phyloP scores from a whole-genome alignment of 2,888 invertebrate species.

The Clistopyga incitator region DNA sequence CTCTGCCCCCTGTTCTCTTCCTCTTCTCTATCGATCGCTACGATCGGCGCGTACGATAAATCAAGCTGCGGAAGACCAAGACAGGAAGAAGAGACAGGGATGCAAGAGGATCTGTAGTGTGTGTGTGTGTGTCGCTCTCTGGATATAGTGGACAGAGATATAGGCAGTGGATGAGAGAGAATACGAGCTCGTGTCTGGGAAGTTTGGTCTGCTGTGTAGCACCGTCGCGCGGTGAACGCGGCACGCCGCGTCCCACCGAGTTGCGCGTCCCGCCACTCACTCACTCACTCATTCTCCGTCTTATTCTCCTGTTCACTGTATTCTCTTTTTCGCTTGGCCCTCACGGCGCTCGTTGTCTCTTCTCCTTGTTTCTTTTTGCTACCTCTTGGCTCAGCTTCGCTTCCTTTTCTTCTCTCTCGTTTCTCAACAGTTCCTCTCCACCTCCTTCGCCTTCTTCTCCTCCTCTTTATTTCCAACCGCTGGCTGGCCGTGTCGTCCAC shows the following conservation, averaged over 20 bases:
- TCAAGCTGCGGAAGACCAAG: constrained; percentile 63
- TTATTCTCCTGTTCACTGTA: constrained; percentile 60
- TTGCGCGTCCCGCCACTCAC: constrained; percentile 53
- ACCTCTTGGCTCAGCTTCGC: constrained; percentile 42
- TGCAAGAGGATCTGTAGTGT: constrained; percentile 42
- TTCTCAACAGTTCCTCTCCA: constrained; percentile 44
- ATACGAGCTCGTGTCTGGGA: constrained; percentile 58
- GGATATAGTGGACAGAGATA: constrained; percentile 31
- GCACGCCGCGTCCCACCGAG: constrained; percentile 47
- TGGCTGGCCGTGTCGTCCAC: constrained; percentile 47
- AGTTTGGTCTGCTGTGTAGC: constrained; percentile 57
- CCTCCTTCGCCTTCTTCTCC: constrained; percentile 36
- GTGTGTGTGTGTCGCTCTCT: constrained; percentile 48
- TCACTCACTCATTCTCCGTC: constrained; percentile 55
- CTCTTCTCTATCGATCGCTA: constrained; percentile 62
- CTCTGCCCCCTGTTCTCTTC: constrained; percentile 46
- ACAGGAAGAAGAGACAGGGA: constrained; percentile 37
- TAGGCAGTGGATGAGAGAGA: constrained; percentile 41
- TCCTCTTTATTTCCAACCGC: constrained; percentile 31
- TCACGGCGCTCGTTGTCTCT: constrained; percentile 3
- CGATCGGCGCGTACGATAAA: constrained; percentile 67
- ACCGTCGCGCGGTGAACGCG: constrained; percentile 47
- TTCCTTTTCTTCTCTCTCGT: constrained; percentile 49
- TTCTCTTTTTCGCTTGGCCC: constrained; percentile 58
- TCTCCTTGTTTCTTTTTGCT: constrained; percentile 53